Percentiles rank a stretch among this genome's conserved stretches.
Evolutionary conservation across 2,888 invertebrate genomes (phyloP).

Genomic region (Drosophila tripunctata): DNA sequence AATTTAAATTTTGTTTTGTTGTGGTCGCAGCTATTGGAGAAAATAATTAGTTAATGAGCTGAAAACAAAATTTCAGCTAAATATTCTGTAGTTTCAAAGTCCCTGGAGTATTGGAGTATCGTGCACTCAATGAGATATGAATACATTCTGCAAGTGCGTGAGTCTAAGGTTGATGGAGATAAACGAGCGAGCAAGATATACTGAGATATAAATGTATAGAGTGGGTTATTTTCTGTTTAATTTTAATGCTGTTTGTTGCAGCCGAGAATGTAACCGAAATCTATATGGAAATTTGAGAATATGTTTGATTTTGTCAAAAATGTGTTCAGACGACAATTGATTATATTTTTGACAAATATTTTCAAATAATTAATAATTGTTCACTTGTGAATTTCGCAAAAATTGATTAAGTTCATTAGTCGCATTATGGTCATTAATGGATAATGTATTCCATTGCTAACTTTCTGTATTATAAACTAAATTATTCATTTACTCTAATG

Average conservation of each 20-base stretch:
- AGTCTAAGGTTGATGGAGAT: neutral
- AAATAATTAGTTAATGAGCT: conserved; percentile 39
- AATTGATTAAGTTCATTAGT: too few species aligned
- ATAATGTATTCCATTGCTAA: too few species aligned
- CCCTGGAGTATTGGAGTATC: conserved; percentile 1
- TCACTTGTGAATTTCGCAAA: too few species aligned
- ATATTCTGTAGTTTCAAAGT: neutral
- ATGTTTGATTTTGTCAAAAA: too few species aligned
- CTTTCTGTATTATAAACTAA: too few species aligned
- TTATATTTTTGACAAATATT: too few species aligned
- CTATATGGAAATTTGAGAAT: too few species aligned
- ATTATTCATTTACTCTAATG: too few species aligned
- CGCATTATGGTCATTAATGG: too few species aligned
- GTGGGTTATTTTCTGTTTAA: neutral
- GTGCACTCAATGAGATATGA: neutral
- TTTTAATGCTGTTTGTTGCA: neutral
- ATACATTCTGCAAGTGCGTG: conserved; percentile 3
- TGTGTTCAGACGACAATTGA: too few species aligned
- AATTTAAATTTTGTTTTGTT: conserved; percentile 24
- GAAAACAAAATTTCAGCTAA: conserved; percentile 31
- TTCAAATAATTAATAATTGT: too few species aligned
- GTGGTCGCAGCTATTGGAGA: conserved; percentile 29
- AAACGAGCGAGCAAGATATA: neutral
- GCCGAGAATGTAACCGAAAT: neutral
- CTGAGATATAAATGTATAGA: neutral